Conservation (phyloP, 2,797 vertebrate genomes). For the Coregonus sp. region DNA sequence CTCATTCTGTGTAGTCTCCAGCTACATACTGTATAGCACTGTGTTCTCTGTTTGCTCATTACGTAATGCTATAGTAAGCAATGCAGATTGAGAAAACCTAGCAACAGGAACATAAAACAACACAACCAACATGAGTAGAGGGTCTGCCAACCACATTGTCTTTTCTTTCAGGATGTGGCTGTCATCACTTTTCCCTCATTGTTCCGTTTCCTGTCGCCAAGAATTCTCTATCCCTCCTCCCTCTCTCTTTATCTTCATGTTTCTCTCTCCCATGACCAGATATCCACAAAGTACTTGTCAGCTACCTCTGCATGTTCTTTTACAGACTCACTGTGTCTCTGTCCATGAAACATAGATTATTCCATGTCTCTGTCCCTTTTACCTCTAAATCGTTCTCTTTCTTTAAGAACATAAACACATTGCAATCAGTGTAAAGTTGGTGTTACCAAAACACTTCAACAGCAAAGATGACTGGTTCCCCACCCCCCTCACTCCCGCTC, state of each 20-base stretch:
- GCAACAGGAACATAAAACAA: background rate
- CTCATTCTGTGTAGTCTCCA: background rate
- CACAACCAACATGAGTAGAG: background rate
- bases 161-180: constrained; percentile 22
- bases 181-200: constrained; percentile 34
- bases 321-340: background rate
- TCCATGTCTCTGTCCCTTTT: background rate
- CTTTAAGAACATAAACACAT: background rate
- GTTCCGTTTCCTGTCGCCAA: constrained; percentile 23
- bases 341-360: background rate
- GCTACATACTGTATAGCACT: background rate
- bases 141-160: constrained; percentile 25
- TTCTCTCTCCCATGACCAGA: background rate
- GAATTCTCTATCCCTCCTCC: background rate
- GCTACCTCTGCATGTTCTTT: background rate
- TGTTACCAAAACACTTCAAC: no score
- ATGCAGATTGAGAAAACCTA: background rate
- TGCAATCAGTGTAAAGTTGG: no score
- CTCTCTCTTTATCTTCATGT: constrained; percentile 13
- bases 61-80: background rate
- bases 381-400: background rate
- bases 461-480: no score
- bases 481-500: no score
- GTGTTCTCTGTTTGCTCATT: background rate
- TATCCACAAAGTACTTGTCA: background rate